Evolutionary conservation across 2,888 invertebrate genomes (phyloP).

Genomic region (Hanleya hanleyi): DNA sequence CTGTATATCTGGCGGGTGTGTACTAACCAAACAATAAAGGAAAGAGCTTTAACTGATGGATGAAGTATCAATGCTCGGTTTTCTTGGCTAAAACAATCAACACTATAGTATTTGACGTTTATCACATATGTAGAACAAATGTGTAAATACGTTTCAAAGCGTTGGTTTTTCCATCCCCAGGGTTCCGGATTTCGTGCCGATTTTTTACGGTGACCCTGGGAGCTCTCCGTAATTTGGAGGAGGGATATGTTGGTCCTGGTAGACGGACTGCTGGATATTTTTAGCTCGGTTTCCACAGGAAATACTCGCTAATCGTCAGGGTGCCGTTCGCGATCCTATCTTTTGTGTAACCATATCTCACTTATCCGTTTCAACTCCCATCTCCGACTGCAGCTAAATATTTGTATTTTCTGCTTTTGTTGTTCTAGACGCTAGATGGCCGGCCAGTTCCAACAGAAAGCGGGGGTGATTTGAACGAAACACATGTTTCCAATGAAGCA

Average conservation of each 20-base stretch:
- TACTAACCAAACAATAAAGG: not conserved
- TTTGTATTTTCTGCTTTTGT: not conserved
- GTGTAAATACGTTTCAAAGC: conserved; percentile 8
- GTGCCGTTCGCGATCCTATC: not conserved
- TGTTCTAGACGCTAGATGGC: not conserved
- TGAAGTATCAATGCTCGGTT: not conserved
- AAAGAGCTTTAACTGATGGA: not conserved
- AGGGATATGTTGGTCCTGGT: not conserved
- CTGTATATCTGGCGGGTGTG: not conserved
- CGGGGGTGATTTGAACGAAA: not conserved
- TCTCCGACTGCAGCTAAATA: not conserved
- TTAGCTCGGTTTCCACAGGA: conserved; percentile 6
- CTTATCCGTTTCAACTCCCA: conserved; percentile 5
- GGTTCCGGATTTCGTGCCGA: not conserved
- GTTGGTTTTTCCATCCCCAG: not conserved
- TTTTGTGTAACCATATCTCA: conserved; percentile 11
- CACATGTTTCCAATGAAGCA: not conserved
- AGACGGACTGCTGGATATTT: not conserved
- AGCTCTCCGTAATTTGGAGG: not conserved
- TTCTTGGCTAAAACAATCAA: not conserved
- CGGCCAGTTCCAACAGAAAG: not conserved
- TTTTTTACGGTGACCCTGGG: not conserved
- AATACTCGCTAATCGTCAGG: not conserved
- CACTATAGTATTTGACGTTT: not conserved
- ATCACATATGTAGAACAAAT: conserved; percentile 8